Conservation (phyloP, 2,113 vertebrate genomes). For the Menura novaehollandiae region DNA sequence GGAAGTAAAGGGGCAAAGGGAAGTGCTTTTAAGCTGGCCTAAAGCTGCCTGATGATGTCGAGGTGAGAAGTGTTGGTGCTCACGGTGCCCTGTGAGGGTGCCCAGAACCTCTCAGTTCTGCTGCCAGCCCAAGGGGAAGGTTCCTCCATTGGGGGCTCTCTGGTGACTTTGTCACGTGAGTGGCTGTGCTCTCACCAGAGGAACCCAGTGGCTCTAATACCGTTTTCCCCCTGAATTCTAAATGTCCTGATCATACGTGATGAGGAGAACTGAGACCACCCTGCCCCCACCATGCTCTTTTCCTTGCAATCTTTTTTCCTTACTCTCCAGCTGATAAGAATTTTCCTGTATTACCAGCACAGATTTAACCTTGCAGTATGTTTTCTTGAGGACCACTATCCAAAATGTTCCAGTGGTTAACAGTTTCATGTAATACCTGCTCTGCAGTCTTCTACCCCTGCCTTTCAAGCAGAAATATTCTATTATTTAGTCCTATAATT, state of each 20-base stretch:
- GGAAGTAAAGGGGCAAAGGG: background rate
- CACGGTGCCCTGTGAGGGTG: background rate
- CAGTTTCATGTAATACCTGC: background rate
- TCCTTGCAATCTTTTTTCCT: background rate
- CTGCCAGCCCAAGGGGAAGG: accelerated
- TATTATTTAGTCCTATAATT: background rate
- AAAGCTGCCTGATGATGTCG: accelerated
- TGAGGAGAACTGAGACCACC: background rate
- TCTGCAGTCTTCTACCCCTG: background rate
- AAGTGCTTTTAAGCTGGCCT: background rate
- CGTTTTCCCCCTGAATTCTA: background rate
- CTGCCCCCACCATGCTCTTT: background rate
- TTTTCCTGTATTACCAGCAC: background rate
- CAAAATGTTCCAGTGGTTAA: background rate
- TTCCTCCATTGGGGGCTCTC: background rate
- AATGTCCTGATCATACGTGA: background rate
- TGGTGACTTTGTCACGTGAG: background rate
- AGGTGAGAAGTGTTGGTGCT: background rate
- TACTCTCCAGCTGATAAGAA: background rate
- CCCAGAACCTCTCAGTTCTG: background rate
- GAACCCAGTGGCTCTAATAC: background rate
- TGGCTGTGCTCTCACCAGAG: background rate
- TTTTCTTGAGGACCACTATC: background rate
- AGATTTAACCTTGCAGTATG: background rate
- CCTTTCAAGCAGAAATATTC: background rate